A percentile compares a stretch with the other conserved stretches of the same genome.
phyloP scores from a whole-genome alignment of 2,797 vertebrate genomes.

The Helarctos malayanus region DNA sequence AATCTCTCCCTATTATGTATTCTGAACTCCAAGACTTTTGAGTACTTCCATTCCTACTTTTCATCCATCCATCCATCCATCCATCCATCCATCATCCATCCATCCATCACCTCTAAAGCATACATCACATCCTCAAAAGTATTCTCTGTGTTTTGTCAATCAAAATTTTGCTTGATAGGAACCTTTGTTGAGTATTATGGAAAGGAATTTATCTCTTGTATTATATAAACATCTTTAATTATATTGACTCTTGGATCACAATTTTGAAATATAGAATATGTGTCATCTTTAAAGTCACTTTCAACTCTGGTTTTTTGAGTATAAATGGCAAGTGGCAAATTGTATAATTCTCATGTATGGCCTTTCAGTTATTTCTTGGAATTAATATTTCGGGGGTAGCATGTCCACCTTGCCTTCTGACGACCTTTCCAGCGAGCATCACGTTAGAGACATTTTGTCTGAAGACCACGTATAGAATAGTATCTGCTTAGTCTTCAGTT shows the following conservation, averaged over 20 bases:
- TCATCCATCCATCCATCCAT: not conserved
- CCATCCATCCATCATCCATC: not conserved
- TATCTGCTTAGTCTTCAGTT: not conserved
- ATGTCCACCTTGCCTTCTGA: not conserved
- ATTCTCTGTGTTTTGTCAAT: not conserved
- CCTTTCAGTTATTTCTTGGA: not conserved
- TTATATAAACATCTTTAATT: not conserved
- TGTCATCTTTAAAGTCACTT: not conserved
- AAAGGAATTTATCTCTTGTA: not conserved
- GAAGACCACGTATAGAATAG: not conserved
- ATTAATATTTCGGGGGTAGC: not conserved
- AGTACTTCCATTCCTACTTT: not conserved
- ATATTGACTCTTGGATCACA: not conserved
- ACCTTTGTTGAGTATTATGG: not conserved
- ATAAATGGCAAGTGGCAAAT: not conserved
- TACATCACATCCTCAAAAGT: not conserved
- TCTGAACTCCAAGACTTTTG: not conserved
- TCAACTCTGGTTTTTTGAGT: not conserved
- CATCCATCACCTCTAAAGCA: not conserved
- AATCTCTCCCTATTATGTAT: not conserved
- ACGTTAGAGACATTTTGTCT: not conserved
- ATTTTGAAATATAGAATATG: not conserved
- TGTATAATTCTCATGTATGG: not conserved
- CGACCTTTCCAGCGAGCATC: not conserved
- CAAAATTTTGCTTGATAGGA: constrained; percentile 21